These are phyloP conservation scores for Cephalopholis sonnerati DNA, from an alignment of 2,113 vertebrate genomes.

Conservation along the genomic window DNA sequence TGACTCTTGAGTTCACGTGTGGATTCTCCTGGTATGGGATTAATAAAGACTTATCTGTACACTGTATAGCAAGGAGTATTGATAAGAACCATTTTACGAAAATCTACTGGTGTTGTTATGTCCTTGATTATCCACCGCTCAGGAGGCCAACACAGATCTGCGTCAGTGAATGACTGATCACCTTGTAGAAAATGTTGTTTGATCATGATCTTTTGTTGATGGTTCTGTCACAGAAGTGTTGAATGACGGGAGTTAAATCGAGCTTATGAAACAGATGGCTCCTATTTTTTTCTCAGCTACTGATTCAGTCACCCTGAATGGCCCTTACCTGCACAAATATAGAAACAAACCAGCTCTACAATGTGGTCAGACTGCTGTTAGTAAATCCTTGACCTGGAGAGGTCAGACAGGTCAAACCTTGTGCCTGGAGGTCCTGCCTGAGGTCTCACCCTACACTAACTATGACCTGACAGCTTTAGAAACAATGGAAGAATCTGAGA, in stretches of 20 bases:
- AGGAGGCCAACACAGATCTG: background rate
- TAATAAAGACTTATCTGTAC: no score
- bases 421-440: background rate
- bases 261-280: slow-evolving; percentile 44
- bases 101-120: background rate
- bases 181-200: slow-evolving; percentile 15
- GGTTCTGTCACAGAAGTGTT: background rate
- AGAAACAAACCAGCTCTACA: slow-evolving; percentile 26
- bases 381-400: slow-evolving; percentile 36
- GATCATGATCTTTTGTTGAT: slow-evolving; percentile 22
- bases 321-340: slow-evolving; percentile 24
- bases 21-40: no score
- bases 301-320: slow-evolving; percentile 23
- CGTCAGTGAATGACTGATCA: background rate
- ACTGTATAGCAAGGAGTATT: no score
- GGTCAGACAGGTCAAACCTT: slow-evolving; percentile 7
- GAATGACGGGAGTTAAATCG: no score
- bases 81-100: background rate
- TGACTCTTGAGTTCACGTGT: no score
- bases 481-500: slow-evolving; percentile 9
- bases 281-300: slow-evolving; percentile 37
- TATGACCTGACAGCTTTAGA: slow-evolving; percentile 1
- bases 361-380: slow-evolving; percentile 10
- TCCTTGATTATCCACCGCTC: background rate
- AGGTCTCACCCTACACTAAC: background rate